Base-by-base conservation (phyloP, 2,888 invertebrate genomes). In the Exocentrus adspersus region DNA sequence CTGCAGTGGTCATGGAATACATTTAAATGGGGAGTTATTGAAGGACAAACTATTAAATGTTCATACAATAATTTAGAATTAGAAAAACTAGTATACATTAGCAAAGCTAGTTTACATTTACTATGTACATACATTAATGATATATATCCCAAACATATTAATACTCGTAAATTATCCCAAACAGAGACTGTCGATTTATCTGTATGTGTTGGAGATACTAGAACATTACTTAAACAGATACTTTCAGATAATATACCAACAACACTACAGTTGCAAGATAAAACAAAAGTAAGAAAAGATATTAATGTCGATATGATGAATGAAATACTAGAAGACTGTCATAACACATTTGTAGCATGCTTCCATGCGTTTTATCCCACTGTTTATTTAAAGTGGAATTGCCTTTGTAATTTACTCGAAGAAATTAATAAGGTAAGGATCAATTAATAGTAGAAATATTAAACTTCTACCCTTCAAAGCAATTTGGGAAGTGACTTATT, bases 321-420 rank as follows among this genome's bases (percentile, higher is more conserved):
- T 57, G 88, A 91, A 28, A 92, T 97, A 69, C 83, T 97, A 58
- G 92, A 92, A 56, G 97, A 98, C 81, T 95, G 95, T 61, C 95
- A 97, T 72, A 89, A 90, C 58, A 95, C 97, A 1, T 94, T 96
- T 78, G 92, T 94, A 1, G 87, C 92, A 2, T 96, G 97, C 78
- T 98, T 96, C 78, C 95, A 97, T 81, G 95, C 95, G 0, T 98
- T 98, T 84, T 97, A 95, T 82, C 97, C 98, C 0, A 97, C 96
- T 0, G 93, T 94, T 0, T 91, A 90, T 57, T 84, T 97, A 54
- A 97, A 97, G 80, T 97, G 97, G 97, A 91, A 91, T 69, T 93
- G 94, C 76, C 84, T 98, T 0, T 95, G 96, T 80, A 93, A 94
- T 75, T 81, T 94, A 64, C 83, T 95, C n/a, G 86, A 87, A 21